Evolutionary conservation across 2,113 vertebrate species (phyloP), one percentile per base, ranked within the genome.

Genomic region (Pygoscelis antarcticus): DNA sequence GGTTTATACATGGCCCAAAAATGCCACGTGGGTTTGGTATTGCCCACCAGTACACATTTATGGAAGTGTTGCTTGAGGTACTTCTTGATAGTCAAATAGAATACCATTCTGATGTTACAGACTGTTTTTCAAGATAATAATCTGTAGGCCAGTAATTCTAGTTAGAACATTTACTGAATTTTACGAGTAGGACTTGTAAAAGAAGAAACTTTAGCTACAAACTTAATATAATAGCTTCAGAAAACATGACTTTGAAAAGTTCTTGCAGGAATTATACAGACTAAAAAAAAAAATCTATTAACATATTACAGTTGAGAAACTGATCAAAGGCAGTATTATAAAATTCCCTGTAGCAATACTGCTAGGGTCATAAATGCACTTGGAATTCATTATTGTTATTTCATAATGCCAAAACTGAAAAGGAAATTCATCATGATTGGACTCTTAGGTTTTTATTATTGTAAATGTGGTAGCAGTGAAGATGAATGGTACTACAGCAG

Each of bases 201-300:
- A 90, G 78, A 93, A 90, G 49, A 58, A 96, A 90, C 21, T 84
- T 68, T 40, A 82, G 65, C 57, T 84, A 81, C 23, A 81, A 83
- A 78, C 21, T 30, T 90, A 49, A 89, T 80, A 27, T 49, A 93
- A 66, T 21, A 51, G 38, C 38, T 61, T 75, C 68, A 72, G 69
- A 96, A 95, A 93, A 93, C 23, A 27, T 47, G 86, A 92, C 89
- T 96, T 92, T 84, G 92, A 75, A n/a, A 95, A 83, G 80, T 95
- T 89, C 76, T 81, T 94, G 52, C 38, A 75, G 60, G 38, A 97
- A 83, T 90, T 90, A 81, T 16, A 80, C 20, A 72, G 70, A 88
- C 32, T 93, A 49, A 83, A 93, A 70, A 71, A 57, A 83, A 91
- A 72, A 68, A 90, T 85, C 76, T 91, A 92, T 91, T 96, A 95